Evolutionary conservation across 2,888 invertebrate species (phyloP).

Genomic region (Invenusta paracnida): DNA sequence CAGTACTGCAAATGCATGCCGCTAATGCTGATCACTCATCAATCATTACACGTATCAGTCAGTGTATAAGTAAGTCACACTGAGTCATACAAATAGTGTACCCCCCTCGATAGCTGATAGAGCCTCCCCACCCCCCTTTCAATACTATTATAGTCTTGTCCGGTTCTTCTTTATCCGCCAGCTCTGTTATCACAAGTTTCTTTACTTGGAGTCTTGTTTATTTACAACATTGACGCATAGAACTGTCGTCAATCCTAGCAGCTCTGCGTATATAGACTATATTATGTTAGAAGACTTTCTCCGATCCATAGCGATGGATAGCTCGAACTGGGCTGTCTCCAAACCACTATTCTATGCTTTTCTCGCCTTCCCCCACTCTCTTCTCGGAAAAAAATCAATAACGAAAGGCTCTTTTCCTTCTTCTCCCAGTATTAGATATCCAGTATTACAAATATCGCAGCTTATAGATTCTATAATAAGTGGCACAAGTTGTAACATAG

Average conservation of each 20-base stretch:
- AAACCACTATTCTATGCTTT: no score
- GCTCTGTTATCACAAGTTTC: no score
- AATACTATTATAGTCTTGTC: no score
- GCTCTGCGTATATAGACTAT: not conserved
- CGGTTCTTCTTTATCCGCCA: no score
- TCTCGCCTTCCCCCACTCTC: not conserved
- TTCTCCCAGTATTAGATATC: not conserved
- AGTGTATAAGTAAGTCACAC: not conserved
- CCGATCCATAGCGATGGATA: not conserved
- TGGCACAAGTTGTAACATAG: not conserved
- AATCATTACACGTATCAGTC: not conserved
- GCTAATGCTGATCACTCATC: not conserved
- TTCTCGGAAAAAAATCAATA: not conserved
- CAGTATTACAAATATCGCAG: no score
- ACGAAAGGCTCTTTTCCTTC: not conserved
- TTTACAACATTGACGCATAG: not conserved
- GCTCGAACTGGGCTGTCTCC: not conserved
- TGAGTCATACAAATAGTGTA: slow-evolving; percentile 17
- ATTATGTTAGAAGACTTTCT: not conserved
- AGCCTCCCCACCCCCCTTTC: not conserved
- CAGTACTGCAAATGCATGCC: no score
- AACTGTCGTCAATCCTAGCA: not conserved
- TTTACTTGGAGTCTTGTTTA: not conserved
- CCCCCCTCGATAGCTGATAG: no score
- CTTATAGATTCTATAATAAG: not conserved